Evolutionary conservation across 1,140 invertebrate species (phyloP), one percentile per base, ranked within the genome.

Genomic region (Hetaerina americana): DNA sequence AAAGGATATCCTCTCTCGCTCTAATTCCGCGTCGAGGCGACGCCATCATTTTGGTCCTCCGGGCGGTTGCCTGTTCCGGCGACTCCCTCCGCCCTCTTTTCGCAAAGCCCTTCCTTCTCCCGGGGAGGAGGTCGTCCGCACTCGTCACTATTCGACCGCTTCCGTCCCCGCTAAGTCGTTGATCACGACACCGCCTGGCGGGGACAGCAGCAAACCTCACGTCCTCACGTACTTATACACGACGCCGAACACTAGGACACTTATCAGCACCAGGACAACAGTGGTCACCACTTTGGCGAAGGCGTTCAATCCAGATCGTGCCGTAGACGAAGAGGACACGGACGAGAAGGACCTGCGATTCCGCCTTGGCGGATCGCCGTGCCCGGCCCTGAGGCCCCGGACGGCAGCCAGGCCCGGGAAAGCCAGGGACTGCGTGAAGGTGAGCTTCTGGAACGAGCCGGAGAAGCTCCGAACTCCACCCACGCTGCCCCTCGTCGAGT

Each of bases 201-300:
- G 87, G 79, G 86, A 86, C 85, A 89, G 82, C 79, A 90, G 85
- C 84, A 87, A 88, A 66, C 88, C 88, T 90, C 88, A 90, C 86
- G 88, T 89, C 77, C 86, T 83, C 75, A 89, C 87, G 76, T 90
- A 90, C 77, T 90, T 91, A 77, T 90, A 90, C 26, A 91, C 88
- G 1, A 90, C 87, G 12, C 88, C 85, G 78, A 90, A 90, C 69
- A 90, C 88, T 76, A 91, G 81, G 67, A 91, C 87, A 75, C 87
- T 89, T 26, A 91, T 87, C 10, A 90, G 79, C 73, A 90, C 86
- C 24, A 90, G 79, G 0, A 90, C 85, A 5, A 90, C 79, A 5
- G 89, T 88, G 0, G 89, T 90, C 27, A 90, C 83, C 26, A 89
- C 85, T 78, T 90, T 89, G 49, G 88, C 88, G 77, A 88, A 89